Base-by-base conservation (phyloP, 2,797 vertebrate species). In the Pampus argenteus region DNA sequence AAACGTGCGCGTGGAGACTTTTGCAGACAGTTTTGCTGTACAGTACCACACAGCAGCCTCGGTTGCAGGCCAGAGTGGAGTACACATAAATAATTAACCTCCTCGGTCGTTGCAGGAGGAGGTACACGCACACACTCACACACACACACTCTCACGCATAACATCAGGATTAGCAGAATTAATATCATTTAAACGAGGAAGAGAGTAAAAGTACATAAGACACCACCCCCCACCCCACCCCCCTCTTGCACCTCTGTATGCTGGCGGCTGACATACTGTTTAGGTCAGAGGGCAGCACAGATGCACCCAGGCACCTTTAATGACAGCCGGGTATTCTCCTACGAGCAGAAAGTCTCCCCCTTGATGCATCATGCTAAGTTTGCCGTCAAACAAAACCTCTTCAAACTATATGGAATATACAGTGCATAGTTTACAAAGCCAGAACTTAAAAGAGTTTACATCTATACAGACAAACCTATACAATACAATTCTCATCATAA, bases 341-440 rank as follows among this genome's bases (percentile, higher is more conserved):
- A 66, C 58, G 51, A 85, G 74, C 59, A 75, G 75, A 67, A 38
- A 69, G 67, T 68, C 66, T 78, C 58, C 82, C 76, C 76, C 84
- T 74, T 11, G 80, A 83, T 87, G 86, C 86, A 78, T 92, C 94
- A 93, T 94, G 93, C 93, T 87, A 66, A 68, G 48, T 71, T 71
- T 66, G 29, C 62, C 31, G 48, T 78, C 62, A 75, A 85, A 86
- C 75, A 87, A 36, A 80, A 78, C 88, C 82, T 91, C 81, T 83
- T 88, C 62, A 60, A 76, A 89, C 85, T 90, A 88, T 79, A 90
- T 88, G 89, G 90, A 91, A 93, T 93, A 92, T 94, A 95, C 93
- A 95, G 93, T 95, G 95, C 95, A 95, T 95, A 95, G 95, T 94
- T 95, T 94, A 95, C 93, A 95, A 92, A 92, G 93, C 92, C 90